A percentile compares a stretch with the other conserved stretches of the same genome.
Evolutionary conservation across 53 echinoderm and acorn worm species (phyloP).

Genomic region (Paelopatides confundens): DNA sequence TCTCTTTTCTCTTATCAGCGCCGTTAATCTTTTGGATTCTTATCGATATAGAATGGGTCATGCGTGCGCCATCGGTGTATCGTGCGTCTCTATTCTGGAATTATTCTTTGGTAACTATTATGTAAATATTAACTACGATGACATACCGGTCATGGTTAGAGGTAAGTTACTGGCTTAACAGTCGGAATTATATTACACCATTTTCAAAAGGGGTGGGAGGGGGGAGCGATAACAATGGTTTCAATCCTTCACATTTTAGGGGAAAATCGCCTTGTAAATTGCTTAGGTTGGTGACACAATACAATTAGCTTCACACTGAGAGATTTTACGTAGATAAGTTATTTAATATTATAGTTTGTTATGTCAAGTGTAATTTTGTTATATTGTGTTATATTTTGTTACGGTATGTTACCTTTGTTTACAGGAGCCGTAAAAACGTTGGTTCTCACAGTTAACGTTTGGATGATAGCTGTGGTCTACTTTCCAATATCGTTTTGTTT

Average conservation of each 20-base stretch:
- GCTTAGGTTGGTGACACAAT: too few relatives aligned
- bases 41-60: constrained; percentile 75
- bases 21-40: constrained; percentile 81
- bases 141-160: constrained; percentile 67
- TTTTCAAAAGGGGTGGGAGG: too few relatives aligned
- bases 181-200: too few relatives aligned
- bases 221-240: too few relatives aligned
- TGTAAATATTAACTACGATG: constrained; percentile 63
- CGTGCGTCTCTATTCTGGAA: constrained; percentile 71
- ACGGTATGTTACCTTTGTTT: too few relatives aligned
- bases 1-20: constrained; percentile 47
- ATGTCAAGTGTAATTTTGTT: too few relatives aligned
- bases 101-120: constrained; percentile 82
- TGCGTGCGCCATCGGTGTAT: constrained; percentile 82
- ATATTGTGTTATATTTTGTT: too few relatives aligned
- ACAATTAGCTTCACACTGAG: too few relatives aligned
- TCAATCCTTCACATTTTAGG: too few relatives aligned
- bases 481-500: constrained; percentile 78
- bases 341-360: too few relatives aligned
- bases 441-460: constrained; percentile 70
- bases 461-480: constrained; percentile 72
- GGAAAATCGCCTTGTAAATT: too few relatives aligned
- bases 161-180: constrained; percentile 70
- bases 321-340: too few relatives aligned
- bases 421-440: neutral